Base-by-base conservation (phyloP, 2,797 vertebrate species). In the Jordanella pulchra region DNA sequence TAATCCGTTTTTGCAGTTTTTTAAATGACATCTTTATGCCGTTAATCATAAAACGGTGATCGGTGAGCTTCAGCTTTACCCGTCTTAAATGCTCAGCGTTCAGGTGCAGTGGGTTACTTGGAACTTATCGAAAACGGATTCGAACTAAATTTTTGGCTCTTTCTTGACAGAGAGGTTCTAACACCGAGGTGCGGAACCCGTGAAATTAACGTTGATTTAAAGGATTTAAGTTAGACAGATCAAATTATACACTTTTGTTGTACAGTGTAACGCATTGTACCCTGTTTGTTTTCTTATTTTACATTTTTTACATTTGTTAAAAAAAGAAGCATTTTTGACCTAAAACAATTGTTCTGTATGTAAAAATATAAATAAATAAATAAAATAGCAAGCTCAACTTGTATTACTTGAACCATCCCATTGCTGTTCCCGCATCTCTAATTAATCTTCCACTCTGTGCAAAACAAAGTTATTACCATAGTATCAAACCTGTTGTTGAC, bases 381-480 rank as follows among this genome's bases (percentile, higher is more conserved):
- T n/a, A n/a, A n/a, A n/a, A 45, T 15, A 45, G 44, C 15, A 45
- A 45, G 1, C 47, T 61, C 21, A 61, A 14, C 32, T 13, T 7
- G 21, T 7, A 51, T n/a, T 13, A n/a, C 7, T 13, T 64, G 7
- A 42, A 7, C 10, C 12, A 64, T 13, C 39, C 60, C 42, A 25
- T 44, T 25, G 13, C n/a, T 25, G 60, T 44, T 64, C 60, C 39
- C 25, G 13, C 15, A 17, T 64, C 39, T 44, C 13, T 25, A 64
- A 63, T 63, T 44, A 63, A 15, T 64, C 7, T 64, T 44, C 39
- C 60, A 44, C 23, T 42, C 60, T 63, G 35, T 42, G 25, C 60
- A 64, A 64, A 64, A 64, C 60, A 44, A 44, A 25, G 23, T 63
- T 63, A 63, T 42, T 63, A 25, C 60, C 35, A 63, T 63, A 17